Conservation (phyloP, 2,888 invertebrate species). For the Anthophora plumipes region DNA sequence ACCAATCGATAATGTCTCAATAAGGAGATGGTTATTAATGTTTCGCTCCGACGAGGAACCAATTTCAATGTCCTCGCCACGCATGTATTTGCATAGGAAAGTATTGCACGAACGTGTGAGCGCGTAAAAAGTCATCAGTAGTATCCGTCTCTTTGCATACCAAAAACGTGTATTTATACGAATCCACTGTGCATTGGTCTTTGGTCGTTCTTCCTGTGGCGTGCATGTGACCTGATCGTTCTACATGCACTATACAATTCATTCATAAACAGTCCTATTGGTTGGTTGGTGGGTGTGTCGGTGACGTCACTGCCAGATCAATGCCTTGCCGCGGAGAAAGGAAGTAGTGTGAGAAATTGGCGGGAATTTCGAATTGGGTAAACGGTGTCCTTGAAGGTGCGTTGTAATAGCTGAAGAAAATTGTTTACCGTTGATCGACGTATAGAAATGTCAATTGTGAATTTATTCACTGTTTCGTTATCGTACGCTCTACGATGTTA, state of each 20-base stretch:
- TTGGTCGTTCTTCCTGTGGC: conserved; percentile 43
- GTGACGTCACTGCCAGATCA: conserved; percentile 77
- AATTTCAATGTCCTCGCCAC: not conserved
- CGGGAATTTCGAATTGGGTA: conserved; percentile 63
- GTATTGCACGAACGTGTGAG: conserved; percentile 17
- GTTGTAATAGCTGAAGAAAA: conserved; percentile 5
- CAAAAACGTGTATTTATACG: conserved; percentile 59
- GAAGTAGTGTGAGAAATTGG: conserved; percentile 45
- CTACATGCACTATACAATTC: conserved; percentile 57
- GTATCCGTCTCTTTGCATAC: not conserved
- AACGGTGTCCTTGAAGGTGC: conserved; percentile 9
- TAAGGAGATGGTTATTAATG: conserved; percentile 2
- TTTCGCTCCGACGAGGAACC: not conserved
- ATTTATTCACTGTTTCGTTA: not conserved
- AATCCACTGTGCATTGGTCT: conserved; percentile 63
- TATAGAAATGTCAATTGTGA: not conserved
- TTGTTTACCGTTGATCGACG: not conserved
- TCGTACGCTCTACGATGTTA: not conserved
- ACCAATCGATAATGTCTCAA: not conserved
- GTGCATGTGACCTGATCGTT: conserved; percentile 20
- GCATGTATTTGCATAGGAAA: conserved; percentile 29
- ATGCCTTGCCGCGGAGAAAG: conserved; percentile 61
- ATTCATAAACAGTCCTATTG: conserved; percentile 77
- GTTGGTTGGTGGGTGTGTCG: conserved; percentile 77
- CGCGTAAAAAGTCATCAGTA: not conserved